Evolutionary conservation across 2,888 invertebrate species (phyloP).

Genomic region (Exocentrus adspersus): DNA sequence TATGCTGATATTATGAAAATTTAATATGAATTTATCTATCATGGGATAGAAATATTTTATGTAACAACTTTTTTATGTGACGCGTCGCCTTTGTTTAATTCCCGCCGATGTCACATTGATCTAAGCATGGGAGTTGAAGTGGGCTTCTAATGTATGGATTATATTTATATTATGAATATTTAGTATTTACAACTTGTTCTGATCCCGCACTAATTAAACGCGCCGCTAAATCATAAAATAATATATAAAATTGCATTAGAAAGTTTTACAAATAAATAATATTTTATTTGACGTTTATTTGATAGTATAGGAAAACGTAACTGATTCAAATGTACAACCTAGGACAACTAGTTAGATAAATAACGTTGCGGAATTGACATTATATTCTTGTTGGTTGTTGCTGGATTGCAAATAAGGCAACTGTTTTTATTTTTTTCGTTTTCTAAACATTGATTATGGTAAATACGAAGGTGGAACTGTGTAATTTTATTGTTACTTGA

Average conservation of each 20-base stretch:
- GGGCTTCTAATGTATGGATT: not conserved
- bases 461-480: no score
- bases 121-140: not conserved
- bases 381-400: no score
- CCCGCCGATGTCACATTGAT: not conserved
- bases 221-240: not conserved
- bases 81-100: not conserved
- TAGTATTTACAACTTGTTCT: not conserved
- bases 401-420: no score
- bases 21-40: not conserved
- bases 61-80: not conserved
- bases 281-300: not conserved
- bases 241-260: not conserved
- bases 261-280: not conserved
- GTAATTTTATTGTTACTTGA: no score
- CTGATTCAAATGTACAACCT: not conserved
- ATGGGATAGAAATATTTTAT: not conserved
- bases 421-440: no score
- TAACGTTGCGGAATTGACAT: not conserved
- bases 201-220: not conserved
- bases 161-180: not conserved
- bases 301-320: not conserved
- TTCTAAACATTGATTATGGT: no score
- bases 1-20: not conserved
- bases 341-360: not conserved